Base-by-base conservation (phyloP, 2,888 invertebrate genomes). In the Ectropis crepuscularia region DNA sequence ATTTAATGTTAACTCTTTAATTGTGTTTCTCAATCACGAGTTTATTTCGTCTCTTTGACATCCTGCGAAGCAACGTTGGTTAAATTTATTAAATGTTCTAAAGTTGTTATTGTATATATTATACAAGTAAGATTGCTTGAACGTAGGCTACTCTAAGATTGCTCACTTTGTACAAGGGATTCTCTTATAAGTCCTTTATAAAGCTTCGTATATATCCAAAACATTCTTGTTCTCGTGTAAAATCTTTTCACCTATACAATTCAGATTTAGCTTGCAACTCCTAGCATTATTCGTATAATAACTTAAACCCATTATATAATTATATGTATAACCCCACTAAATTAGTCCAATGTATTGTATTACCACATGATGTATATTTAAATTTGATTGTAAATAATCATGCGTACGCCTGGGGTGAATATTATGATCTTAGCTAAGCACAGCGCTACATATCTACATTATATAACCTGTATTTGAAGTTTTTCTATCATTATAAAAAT, bases 131-230 rank as follows among this genome's bases (percentile, higher is more conserved):
- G 85, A 78, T 85, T 80, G 91, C 91, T 90, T 92, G 85, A 84
- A 82, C 77, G 86, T 90, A 90, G 88, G 83, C 87, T 89, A 89
- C 82, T 85, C 85, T 82, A 79, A 84, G 83, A 88, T 87, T 90
- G 92, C 91, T 92, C 92, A 92, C 87, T 89, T 87, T 85, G 83
- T 89, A 90, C 89, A 91, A 92, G 90, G 90, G 88, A 89, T 88
- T 86, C 87, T 88, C 82, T 86, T 81, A 81, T 90, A 91, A 90
- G 92, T 88, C 91, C 90, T 90, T 82, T 86, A 86, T 84, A 86
- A 68, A 79, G 88, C 89, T 90, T 90, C 83, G 77, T 89, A 87
- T 87, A 78, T 87, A 89, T 85, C 84, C 83, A 86, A 80, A 74
- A 74, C 83, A 78, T 81, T 75, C 68, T 83, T 80, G 77, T 79